Conservation (phyloP, 2,888 invertebrate species). For the Agapostemon virescens region DNA sequence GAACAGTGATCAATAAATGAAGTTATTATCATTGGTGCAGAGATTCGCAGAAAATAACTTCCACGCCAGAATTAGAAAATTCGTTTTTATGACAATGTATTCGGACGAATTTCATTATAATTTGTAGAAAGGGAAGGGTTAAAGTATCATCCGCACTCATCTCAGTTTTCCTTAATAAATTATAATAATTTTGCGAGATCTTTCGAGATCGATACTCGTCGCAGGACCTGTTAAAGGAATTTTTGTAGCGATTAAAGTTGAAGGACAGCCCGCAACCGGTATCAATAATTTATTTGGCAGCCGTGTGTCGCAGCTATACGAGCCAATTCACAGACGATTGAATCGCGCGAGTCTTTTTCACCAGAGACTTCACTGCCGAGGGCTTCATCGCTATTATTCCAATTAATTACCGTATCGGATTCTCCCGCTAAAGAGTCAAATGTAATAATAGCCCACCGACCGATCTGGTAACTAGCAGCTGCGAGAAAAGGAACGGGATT, state of each 20-base stretch:
- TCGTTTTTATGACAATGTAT: too few relatives aligned
- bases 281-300: slow-evolving; percentile 36
- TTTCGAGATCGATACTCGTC: neutral
- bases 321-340: slow-evolving; percentile 22
- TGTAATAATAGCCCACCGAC: slow-evolving; percentile 15
- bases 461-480: slow-evolving; percentile 8
- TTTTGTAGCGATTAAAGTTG: neutral
- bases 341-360: slow-evolving; percentile 3
- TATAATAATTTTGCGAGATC: neutral
- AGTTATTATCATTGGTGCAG: too few relatives aligned
- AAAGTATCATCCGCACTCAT: too few relatives aligned
- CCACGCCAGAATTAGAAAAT: too few relatives aligned
- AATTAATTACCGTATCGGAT: slow-evolving; percentile 51
- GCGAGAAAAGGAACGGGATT: slow-evolving; percentile 20
- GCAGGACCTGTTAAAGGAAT: neutral
- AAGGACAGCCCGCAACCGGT: slow-evolving; percentile 13
- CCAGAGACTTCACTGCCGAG: slow-evolving; percentile 7
- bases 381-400: slow-evolving; percentile 39
- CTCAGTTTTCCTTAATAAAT: neutral
- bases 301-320: neutral
- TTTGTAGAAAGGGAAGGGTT: too few relatives aligned
- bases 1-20: too few relatives aligned
- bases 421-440: slow-evolving; percentile 28
- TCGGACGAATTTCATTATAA: too few relatives aligned
- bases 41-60: too few relatives aligned